Percentiles rank a stretch among this genome's conserved stretches.
phyloP scores from a whole-genome alignment of 2,113 vertebrate genomes.

The Oncorhynchus kisutch region DNA sequence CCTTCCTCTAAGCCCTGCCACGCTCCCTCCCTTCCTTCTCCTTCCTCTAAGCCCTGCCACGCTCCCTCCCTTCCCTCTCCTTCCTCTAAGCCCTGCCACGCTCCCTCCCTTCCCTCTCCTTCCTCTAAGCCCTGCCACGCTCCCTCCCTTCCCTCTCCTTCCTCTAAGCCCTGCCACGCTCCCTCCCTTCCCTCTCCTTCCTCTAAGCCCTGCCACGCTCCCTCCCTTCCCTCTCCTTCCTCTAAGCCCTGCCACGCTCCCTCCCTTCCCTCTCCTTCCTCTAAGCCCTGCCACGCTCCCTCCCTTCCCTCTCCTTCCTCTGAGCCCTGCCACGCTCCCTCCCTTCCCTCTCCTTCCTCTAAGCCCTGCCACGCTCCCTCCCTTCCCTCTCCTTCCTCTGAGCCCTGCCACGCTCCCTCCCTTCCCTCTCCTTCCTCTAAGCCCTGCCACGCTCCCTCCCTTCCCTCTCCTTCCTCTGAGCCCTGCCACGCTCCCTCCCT shows the following conservation, averaged over 20 bases:
- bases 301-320: neutral
- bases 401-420: no score
- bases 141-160: neutral
- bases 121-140: no score
- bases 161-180: no score
- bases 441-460: neutral
- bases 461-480: no score
- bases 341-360: conserved; percentile 48
- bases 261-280: conserved; percentile 53
- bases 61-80: conserved; percentile 25
- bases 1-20: no score
- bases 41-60: conserved; percentile 61
- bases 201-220: conserved; percentile 57
- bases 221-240: conserved; percentile 25
- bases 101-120: conserved; percentile 61
- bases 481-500: neutral
- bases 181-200: conserved; percentile 36
- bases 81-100: no score
- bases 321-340: neutral
- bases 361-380: conserved; percentile 47
- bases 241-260: no score
- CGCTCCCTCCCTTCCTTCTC: conserved; percentile 11
- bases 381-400: no score
- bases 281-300: no score
- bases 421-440: conserved; percentile 41